Conservation (phyloP, 2,888 invertebrate species). For the Abrostola tripartita region DNA sequence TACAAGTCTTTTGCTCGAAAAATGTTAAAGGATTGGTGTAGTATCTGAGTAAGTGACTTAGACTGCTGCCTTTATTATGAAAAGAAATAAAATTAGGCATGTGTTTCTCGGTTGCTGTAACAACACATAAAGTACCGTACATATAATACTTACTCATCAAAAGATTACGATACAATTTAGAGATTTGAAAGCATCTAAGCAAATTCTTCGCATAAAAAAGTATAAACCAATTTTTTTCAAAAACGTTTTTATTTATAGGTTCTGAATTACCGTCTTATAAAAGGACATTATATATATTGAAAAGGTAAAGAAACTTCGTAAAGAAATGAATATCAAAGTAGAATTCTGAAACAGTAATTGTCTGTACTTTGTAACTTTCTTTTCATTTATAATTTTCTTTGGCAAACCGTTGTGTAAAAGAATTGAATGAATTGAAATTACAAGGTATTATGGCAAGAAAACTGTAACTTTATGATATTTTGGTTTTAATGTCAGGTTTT, state of each 20-base stretch:
- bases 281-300: conserved; percentile 1
- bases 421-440: background rate
- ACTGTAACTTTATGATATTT: background rate
- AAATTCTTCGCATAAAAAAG: no score
- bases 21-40: no score
- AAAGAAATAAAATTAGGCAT: no score
- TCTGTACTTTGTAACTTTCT: conserved; percentile 2
- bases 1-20: no score
- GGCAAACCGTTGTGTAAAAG: background rate
- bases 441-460: background rate
- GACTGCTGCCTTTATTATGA: no score
- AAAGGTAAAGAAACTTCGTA: conserved; percentile 2
- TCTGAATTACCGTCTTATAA: conserved; percentile 6
- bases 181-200: no score
- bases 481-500: background rate
- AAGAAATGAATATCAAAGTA: conserved; percentile 2
- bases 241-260: background rate
- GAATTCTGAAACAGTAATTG: conserved; percentile 2
- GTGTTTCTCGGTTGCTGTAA: no score
- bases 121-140: no score
- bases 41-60: no score
- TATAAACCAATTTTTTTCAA: background rate
- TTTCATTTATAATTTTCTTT: conserved; percentile 3
- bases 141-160: no score
- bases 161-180: no score